Evolutionary conservation across 2,113 vertebrate genomes (phyloP).

Genomic region (Microcebus ravelobensis): DNA sequence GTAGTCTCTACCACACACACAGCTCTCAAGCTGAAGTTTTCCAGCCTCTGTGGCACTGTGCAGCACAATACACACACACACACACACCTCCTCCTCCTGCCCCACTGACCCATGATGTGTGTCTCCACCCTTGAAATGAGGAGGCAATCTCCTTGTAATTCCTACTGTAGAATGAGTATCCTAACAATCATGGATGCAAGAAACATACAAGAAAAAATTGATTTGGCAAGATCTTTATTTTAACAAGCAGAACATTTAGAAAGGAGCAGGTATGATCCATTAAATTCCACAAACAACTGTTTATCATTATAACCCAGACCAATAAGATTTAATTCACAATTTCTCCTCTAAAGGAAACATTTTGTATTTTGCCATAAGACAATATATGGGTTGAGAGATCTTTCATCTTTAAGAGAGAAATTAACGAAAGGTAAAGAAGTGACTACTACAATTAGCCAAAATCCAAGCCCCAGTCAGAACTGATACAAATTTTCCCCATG

Average conservation of each 20-base stretch:
- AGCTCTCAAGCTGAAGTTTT: no score
- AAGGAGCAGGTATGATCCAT: not conserved
- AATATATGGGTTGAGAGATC: not conserved
- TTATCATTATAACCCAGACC: not conserved
- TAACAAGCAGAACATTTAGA: not conserved
- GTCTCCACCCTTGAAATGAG: not conserved
- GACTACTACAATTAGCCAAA: not conserved
- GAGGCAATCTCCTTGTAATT: not conserved
- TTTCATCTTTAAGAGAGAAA: not conserved
- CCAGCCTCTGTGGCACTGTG: not conserved
- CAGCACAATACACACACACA: no score
- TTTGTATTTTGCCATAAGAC: not conserved
- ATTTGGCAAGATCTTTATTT: not conserved
- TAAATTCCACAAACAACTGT: not conserved
- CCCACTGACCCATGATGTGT: not conserved
- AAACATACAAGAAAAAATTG: not conserved
- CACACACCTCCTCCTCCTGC: no score
- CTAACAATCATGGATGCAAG: not conserved
- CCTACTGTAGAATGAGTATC: not conserved
- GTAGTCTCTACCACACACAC: no score
- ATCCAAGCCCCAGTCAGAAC: not conserved
- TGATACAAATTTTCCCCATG: not conserved
- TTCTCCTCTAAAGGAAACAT: not conserved
- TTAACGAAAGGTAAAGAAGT: not conserved
- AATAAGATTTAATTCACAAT: not conserved